Conservation (phyloP, 2,113 vertebrate genomes). For the Psammodynastes pulverulentus region DNA sequence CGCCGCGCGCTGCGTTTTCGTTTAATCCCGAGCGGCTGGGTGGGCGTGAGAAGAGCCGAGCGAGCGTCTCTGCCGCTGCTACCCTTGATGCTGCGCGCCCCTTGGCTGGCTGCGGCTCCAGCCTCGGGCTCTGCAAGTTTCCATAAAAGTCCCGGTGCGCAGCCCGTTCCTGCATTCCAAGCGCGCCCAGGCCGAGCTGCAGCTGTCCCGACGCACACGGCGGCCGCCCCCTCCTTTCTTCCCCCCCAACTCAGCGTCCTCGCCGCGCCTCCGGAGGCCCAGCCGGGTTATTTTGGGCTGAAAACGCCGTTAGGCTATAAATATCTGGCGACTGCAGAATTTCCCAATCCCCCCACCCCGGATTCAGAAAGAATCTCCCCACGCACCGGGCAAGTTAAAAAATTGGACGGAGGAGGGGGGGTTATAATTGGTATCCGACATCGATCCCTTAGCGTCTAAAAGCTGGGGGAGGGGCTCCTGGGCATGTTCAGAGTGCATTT, state of each 20-base stretch:
- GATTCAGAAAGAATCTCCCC: not conserved
- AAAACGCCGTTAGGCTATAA: slow-evolving; percentile 23
- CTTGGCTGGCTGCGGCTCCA: slow-evolving; percentile 67
- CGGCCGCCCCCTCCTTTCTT: slow-evolving; percentile 13
- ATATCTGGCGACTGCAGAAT: slow-evolving; percentile 4
- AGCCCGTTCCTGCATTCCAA: slow-evolving; percentile 81
- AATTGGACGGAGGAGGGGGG: not conserved
- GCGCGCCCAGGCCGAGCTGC: slow-evolving; percentile 76
- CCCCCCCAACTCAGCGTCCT: not conserved
- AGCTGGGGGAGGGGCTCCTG: not conserved
- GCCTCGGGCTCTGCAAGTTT: slow-evolving; percentile 69
- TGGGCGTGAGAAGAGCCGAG: slow-evolving; percentile 24
- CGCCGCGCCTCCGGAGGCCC: not conserved
- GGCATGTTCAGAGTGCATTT: not conserved
- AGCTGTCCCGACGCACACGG: slow-evolving; percentile 75
- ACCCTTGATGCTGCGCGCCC: slow-evolving; percentile 32
- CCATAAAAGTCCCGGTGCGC: slow-evolving; percentile 91
- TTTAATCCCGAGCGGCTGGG: slow-evolving; percentile 16
- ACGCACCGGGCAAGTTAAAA: not conserved
- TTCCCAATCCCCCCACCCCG: not conserved
- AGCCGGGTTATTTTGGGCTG: slow-evolving; percentile 38
- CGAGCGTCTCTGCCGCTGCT: slow-evolving; percentile 20
- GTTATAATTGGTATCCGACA: not conserved
- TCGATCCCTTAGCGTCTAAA: not conserved
- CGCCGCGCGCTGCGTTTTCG: slow-evolving; percentile 8